Evolutionary conservation across 2,888 invertebrate species (phyloP), one percentile per base, ranked within the genome.

Genomic region (Tiliacea aurago): DNA sequence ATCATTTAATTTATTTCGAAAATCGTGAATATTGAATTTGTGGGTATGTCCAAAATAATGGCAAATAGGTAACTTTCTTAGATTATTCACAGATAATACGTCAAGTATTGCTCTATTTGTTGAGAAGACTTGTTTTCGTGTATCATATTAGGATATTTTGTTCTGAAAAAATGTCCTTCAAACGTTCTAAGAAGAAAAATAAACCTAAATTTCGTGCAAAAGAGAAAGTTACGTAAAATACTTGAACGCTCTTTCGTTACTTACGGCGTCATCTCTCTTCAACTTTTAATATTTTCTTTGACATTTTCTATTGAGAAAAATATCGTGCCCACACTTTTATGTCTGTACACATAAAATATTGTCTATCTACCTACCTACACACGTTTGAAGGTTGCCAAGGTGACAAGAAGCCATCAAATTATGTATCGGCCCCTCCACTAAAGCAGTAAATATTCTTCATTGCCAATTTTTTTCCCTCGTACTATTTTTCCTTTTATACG

Each of bases 371-470:
- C 67, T 87, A 75, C 77, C 70, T 87, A 75, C 73, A 74, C 78
- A 61, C 58, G 59, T 71, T 67, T 73, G 73, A 81, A 81, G 84
- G 80, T 82, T 85, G 76, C 81, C 78, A 74, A 87, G 87, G 86
- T 88, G 88, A 84, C 88, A 84, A 86, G 82, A 78, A 82, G 69
- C 81, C 80, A 88, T 87, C 85, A 87, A 88, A 88, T 88, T 84
- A 87, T 82, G 80, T 82, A 82, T 82, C 71, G 76, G 78, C 72
- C 73, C 74, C 81, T 70, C 51, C 68, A 56, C 81, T 77, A 76
- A 28, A 59, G 78, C 70, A 85, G 84, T 85, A 86, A 85, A 87
- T 86, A 87, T 87, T 88, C 84, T 82, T 83, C 79, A 85, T 72
- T 70, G 73, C 18, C 78, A 80, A 74, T 82, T 74, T 84, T 78